These are phyloP conservation scores for Talpa occidentalis DNA, from an alignment of 2,113 vertebrate species.

Conservation along the genomic window DNA sequence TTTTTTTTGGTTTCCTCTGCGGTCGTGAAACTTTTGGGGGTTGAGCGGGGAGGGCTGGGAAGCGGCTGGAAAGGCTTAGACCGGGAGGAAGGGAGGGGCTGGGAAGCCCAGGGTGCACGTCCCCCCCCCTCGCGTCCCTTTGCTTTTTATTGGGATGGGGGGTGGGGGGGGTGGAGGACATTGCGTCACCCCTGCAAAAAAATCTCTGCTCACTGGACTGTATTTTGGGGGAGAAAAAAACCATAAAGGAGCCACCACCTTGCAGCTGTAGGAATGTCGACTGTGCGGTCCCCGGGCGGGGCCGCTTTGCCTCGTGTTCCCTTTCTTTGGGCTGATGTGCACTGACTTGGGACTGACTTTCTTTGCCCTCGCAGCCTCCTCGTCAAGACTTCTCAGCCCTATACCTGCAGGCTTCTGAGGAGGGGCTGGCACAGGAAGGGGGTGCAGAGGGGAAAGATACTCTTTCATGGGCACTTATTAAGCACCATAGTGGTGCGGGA, in stretches of 20 bases:
- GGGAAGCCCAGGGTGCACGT: neutral
- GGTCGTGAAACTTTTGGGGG: constrained; percentile 71
- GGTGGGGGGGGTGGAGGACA: constrained; percentile 27
- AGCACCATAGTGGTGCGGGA: neutral
- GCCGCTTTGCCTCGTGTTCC: neutral
- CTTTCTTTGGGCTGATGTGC: neutral
- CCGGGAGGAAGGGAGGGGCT: neutral
- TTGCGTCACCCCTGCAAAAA: constrained; percentile 54
- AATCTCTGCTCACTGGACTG: neutral
- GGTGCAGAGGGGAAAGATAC: neutral
- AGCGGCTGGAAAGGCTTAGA: constrained; percentile 7
- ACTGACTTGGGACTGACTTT: neutral
- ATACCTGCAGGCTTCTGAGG: neutral
- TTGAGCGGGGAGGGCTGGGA: constrained; percentile 50
- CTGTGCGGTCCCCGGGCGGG: constrained; percentile 40
- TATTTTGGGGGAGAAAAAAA: constrained; percentile 37
- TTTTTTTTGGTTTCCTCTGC: constrained; percentile 77
- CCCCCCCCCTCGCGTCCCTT: neutral
- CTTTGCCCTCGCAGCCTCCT: neutral
- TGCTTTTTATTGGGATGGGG: neutral
- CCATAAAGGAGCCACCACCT: constrained; percentile 62
- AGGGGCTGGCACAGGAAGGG: neutral
- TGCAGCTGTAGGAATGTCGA: constrained; percentile 55
- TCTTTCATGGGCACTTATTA: neutral
- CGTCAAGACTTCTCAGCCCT: neutral